These are phyloP conservation scores for Erynnis tages DNA, from an alignment of 2,888 invertebrate genomes.

Conservation along the genomic window DNA sequence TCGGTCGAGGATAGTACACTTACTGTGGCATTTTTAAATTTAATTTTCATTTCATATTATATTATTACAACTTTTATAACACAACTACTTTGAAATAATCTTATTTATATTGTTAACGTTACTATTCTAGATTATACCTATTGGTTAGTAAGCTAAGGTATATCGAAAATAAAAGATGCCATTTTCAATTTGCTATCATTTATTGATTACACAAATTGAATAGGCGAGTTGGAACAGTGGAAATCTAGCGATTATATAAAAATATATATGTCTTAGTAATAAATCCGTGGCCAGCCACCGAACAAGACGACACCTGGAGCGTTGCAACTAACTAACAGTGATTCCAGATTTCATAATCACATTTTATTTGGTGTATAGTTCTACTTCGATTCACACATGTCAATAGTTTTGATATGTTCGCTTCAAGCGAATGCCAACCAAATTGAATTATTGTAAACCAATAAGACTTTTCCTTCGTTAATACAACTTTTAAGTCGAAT, in stretches of 20 bases:
- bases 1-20: no score
- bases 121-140: no score
- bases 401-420: conserved; percentile 15
- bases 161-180: conserved; percentile 45
- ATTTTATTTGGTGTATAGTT: conserved; percentile 50
- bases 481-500: neutral
- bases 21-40: no score
- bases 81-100: no score
- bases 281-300: conserved; percentile 76
- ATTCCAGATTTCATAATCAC: conserved; percentile 48
- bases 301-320: conserved; percentile 46
- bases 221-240: conserved; percentile 65
- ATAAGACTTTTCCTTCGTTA: no score
- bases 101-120: no score
- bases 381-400: conserved; percentile 39
- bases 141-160: no score
- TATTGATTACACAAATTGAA: conserved; percentile 80
- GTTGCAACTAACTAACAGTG: conserved; percentile 21
- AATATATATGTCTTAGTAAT: conserved; percentile 64
- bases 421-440: conserved; percentile 7
- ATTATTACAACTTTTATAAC: no score
- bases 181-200: conserved; percentile 73
- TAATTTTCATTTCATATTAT: no score
- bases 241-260: conserved; percentile 63
- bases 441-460: neutral